Evolutionary conservation across 2,888 invertebrate species (phyloP).

Genomic region (Orthosia gracilis): DNA sequence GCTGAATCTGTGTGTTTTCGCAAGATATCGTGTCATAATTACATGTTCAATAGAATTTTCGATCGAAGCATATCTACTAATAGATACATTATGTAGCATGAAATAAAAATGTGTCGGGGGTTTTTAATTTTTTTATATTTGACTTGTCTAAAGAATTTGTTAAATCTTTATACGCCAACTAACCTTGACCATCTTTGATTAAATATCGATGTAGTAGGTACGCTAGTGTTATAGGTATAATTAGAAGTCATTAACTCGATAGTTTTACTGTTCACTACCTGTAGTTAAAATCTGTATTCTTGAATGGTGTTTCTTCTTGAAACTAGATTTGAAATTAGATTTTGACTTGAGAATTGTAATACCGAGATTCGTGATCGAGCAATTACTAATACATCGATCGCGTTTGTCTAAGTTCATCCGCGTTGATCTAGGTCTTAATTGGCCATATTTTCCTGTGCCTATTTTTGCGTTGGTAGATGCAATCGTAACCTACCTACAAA

Average conservation of each 20-base stretch:
- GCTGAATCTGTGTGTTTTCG: too few species aligned
- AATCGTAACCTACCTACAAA: too few species aligned
- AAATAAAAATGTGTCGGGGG: too few species aligned
- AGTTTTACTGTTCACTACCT: not conserved
- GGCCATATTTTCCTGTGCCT: not conserved
- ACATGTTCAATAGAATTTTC: too few species aligned
- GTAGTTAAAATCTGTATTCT: not conserved
- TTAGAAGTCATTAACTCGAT: not conserved
- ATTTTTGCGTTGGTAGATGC: conserved; percentile 8
- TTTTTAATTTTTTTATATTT: too few species aligned
- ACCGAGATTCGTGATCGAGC: not conserved
- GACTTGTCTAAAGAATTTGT: not conserved
- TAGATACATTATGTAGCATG: too few species aligned
- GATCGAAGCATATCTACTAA: too few species aligned
- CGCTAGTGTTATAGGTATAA: not conserved
- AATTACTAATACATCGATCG: not conserved
- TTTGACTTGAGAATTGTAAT: not conserved
- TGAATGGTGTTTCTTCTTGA: not conserved
- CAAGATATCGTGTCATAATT: too few species aligned
- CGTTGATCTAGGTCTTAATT: not conserved
- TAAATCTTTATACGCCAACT: not conserved
- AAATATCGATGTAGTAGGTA: not conserved
- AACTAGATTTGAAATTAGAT: not conserved
- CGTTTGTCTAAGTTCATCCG: not conserved
- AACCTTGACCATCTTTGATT: not conserved